These are phyloP conservation scores for Babyrousa celebensis DNA, from an alignment of 2,797 vertebrate species.

Conservation along the genomic window DNA sequence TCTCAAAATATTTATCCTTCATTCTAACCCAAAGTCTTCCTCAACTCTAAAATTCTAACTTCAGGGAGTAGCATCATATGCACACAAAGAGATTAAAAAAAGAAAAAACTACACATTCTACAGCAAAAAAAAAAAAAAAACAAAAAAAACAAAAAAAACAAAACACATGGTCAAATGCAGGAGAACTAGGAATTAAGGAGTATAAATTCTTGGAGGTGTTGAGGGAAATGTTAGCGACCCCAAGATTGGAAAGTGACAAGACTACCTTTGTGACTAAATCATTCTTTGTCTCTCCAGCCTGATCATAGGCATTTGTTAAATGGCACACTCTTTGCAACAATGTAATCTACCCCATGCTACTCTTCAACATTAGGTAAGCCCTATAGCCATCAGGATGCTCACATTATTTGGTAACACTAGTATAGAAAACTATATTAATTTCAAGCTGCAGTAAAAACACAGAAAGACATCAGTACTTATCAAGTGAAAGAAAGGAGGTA, in stretches of 20 bases:
- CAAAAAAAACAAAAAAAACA: too few relatives aligned
- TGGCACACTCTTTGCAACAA: neutral
- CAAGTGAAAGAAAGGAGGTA: constrained; percentile 76
- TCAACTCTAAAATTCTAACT: neutral
- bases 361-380: constrained; percentile 64
- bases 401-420: constrained; percentile 53
- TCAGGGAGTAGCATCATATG: neutral
- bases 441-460: constrained; percentile 82
- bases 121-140: neutral
- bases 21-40: neutral
- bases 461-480: constrained; percentile 73
- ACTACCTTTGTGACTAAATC: neutral
- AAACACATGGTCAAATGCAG: neutral
- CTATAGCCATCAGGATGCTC: neutral
- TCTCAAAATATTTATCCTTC: neutral
- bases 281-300: neutral
- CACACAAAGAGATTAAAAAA: neutral
- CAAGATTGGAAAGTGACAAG: neutral
- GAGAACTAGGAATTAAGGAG: neutral
- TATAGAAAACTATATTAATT: constrained; percentile 76
- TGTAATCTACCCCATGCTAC: neutral
- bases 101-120: neutral
- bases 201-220: neutral
- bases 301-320: neutral
- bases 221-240: neutral